Conservation (phyloP, 2,888 invertebrate genomes). For the Clostera curtula region DNA sequence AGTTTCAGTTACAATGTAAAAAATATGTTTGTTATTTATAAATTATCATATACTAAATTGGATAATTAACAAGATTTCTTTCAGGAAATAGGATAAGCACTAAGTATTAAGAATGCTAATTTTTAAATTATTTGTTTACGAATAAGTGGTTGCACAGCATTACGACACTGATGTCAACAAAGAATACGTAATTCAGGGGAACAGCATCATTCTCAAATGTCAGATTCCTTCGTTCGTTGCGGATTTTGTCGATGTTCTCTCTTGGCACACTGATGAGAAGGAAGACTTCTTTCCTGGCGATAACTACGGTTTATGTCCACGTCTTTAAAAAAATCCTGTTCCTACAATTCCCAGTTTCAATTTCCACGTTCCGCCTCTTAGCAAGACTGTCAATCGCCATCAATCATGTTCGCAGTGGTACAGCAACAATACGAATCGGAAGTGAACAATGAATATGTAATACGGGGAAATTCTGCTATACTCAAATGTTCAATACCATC, state of each 20-base stretch:
- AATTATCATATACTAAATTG: too few species aligned
- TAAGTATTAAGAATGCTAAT: not conserved
- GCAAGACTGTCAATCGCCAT: too few species aligned
- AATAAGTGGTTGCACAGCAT: constrained; percentile 83
- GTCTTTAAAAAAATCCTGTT: constrained; percentile 12
- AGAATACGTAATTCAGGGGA: constrained; percentile 88
- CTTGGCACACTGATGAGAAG: constrained; percentile 86
- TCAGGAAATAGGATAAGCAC: too few species aligned
- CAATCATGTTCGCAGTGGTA: constrained; percentile 82
- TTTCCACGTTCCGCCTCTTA: constrained; percentile 4
- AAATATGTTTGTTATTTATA: too few species aligned
- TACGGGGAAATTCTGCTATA: constrained; percentile 91
- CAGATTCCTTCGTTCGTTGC: constrained; percentile 90
- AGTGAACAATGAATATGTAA: constrained; percentile 93
- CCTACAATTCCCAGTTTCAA: constrained; percentile 14
- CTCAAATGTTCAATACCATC: constrained; percentile 93
- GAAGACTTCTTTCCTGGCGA: constrained; percentile 81
- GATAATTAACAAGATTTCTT: too few species aligned
- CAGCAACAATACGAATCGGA: constrained; percentile 93
- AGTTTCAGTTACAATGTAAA: too few species aligned
- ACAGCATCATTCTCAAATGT: constrained; percentile 87
- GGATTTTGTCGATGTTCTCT: constrained; percentile 87
- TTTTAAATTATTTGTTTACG: constrained; percentile 16
- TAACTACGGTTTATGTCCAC: constrained; percentile 71
- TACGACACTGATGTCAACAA: constrained; percentile 90